Base-by-base conservation (phyloP, 2,888 invertebrate species). In the Drosophila flavopinicola region DNA sequence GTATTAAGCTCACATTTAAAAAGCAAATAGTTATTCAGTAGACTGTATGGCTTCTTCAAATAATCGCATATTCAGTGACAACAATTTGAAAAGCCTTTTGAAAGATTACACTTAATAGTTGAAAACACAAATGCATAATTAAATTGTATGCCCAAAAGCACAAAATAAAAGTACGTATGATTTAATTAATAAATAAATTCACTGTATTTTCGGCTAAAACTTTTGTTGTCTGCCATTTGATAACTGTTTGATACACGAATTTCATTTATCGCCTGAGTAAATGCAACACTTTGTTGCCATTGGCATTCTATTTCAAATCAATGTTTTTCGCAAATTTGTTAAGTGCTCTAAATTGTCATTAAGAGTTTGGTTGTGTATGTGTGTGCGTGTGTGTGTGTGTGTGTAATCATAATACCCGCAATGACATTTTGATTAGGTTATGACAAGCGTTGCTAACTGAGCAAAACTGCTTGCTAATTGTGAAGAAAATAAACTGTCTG, bases 401-500 rank as follows among this genome's bases (percentile, higher is more conserved):
- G 56, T 10, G 6, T 45, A 32, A 49, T 30, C 35, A 57, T 44
- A 32, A 38, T 42, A 11, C 2, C 32, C 32, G 33, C 56, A 58
- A 60, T 38, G 29, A 29, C 54, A 66, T 44, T 56, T 63, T 45
- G 42, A 75, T 58, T 35, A 41, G 56, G 15, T 69, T 41, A 30
- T 27, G 11, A 47, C 5, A 51, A 35, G 11, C 51, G 54, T 66
- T 49, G 39, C 61, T 65, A 56, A 56, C 65, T 25, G 39, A 52
- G 42, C 45, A 39, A 48, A 59, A 61, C 35, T 23, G 35, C 37
- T 49, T 57, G 25, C 41, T 85, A 73, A 73, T 78, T 83, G 68
- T 67, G 58, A 63, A 27, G 39, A 39, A 61, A 65, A 44, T 51
- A 7, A 54, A 71, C 63, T 61, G 58, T 51, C 58, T 57, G 44